Evolutionary conservation across 2,888 invertebrate species (phyloP), one percentile per base, ranked within the genome.

Genomic region (Agrochola litura): DNA sequence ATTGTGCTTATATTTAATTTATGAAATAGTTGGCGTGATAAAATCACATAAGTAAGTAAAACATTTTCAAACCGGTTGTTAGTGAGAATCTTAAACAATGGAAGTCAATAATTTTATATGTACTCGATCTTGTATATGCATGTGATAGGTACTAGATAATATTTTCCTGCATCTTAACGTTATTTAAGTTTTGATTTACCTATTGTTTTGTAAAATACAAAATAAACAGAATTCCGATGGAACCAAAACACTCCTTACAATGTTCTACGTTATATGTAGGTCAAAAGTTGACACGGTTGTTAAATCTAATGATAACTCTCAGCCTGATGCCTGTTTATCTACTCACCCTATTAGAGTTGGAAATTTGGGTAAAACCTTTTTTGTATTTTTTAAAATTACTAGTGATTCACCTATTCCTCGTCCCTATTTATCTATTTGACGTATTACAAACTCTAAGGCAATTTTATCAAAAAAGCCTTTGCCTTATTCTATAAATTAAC

Each of bases 41-140:
- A 64, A 58, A 60, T 58, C 30, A 43, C 61, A 37, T 73, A 65
- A 14, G 46, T 75, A 73, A 77, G 60, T 52, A 73, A 72, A 71
- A 79, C 64, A 75, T 81, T 79, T 68, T 73, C 41, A 69, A 88
- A 86, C 88, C 83, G 73, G 86, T 88, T 83, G 46, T 61, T 52
- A 66, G 67, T 70, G 64, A 68, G 49, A 61, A 58, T 72, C 82
- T 72, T 65, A 69, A 83, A 86, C 86, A 86, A 86, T 81, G 77
- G 81, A 61, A 69, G 64, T 0, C 16, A 82, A 82, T 85, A 68
- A 73, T 79, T 66, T 37, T 67, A 73, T 70, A 84, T 60, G 41
- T 46, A 56, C 52, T 65, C 37, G 37, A 37, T 37, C 8, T 65
- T 16, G 71, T 71, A 58, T 71, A 71, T 54, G 68, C n/a, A 83